A percentile compares a stretch with the other conserved stretches of the same genome.
phyloP scores from a whole-genome alignment of 2,888 invertebrate species.

The Endomychus coccineus region DNA sequence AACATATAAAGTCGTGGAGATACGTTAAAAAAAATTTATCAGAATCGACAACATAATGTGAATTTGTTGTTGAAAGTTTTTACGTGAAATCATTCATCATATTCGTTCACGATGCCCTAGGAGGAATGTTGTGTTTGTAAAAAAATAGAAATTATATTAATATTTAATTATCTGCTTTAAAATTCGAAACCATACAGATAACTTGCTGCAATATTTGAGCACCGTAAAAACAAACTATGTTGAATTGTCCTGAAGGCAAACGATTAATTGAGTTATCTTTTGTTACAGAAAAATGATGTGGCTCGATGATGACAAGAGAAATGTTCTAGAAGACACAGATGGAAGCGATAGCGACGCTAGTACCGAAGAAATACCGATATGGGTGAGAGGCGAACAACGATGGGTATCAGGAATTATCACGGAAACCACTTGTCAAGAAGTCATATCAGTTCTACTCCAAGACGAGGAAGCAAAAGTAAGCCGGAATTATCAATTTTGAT shows the following conservation, averaged over 20 bases:
- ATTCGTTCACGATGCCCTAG: too few species aligned
- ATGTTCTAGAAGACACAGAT: constrained; percentile 21
- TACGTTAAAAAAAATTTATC: too few species aligned
- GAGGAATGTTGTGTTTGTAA: too few species aligned
- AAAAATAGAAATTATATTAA: too few species aligned
- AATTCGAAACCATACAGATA: too few species aligned
- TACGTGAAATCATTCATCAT: too few species aligned
- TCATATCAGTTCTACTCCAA: constrained; percentile 63
- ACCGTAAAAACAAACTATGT: background rate
- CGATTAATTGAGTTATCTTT: background rate
- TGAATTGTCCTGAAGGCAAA: background rate
- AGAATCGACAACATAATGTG: too few species aligned
- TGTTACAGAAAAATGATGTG: constrained; percentile 31
- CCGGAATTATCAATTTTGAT: constrained; percentile 4
- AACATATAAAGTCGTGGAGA: too few species aligned
- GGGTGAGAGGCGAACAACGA: constrained; percentile 68
- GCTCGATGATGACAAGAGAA: constrained; percentile 32
- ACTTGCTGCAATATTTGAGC: too few species aligned
- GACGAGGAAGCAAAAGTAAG: constrained; percentile 44
- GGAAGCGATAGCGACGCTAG: constrained; percentile 48
- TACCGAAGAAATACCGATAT: constrained; percentile 64
- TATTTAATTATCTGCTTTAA: too few species aligned
- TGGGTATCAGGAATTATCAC: constrained; percentile 73
- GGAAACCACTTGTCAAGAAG: constrained; percentile 71
- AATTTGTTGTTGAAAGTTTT: too few species aligned